Evolutionary conservation across 2,113 vertebrate species (phyloP).

Genomic region (Halichoerus grypus): DNA sequence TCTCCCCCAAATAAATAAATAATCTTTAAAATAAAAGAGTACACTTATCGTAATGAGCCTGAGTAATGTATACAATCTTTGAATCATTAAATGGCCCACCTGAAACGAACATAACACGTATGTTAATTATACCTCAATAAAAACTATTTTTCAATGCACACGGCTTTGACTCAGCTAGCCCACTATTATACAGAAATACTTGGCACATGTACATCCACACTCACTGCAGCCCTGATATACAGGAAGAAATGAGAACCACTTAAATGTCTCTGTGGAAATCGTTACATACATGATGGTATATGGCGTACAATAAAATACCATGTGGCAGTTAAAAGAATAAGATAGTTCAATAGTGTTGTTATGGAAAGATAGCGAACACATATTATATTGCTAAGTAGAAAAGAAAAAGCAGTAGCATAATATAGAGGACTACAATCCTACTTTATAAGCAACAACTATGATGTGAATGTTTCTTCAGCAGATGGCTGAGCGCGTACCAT

Average conservation of each 20-base stretch:
- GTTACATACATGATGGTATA: neutral
- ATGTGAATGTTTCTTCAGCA: neutral
- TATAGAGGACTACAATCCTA: neutral
- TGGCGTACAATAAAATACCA: neutral
- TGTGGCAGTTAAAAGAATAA: neutral
- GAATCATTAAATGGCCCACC: neutral
- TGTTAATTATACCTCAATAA: neutral
- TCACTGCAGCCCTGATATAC: neutral
- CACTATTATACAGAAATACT: neutral
- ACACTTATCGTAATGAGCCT: neutral
- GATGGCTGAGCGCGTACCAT: neutral
- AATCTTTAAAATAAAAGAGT: neutral
- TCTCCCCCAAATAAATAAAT: neutral
- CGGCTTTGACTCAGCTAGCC: neutral
- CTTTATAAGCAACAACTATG: neutral
- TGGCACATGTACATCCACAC: neutral
- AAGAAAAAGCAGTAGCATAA: neutral
- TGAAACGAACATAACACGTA: neutral
- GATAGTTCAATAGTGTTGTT: neutral
- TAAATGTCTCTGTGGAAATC: neutral
- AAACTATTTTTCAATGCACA: neutral
- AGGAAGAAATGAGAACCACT: neutral
- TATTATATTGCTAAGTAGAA: neutral
- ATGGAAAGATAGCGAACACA: neutral
- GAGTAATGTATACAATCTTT: neutral